These are phyloP conservation scores for Xiphophorus couchianus DNA, from an alignment of 2,113 vertebrate species.

Conservation along the genomic window DNA sequence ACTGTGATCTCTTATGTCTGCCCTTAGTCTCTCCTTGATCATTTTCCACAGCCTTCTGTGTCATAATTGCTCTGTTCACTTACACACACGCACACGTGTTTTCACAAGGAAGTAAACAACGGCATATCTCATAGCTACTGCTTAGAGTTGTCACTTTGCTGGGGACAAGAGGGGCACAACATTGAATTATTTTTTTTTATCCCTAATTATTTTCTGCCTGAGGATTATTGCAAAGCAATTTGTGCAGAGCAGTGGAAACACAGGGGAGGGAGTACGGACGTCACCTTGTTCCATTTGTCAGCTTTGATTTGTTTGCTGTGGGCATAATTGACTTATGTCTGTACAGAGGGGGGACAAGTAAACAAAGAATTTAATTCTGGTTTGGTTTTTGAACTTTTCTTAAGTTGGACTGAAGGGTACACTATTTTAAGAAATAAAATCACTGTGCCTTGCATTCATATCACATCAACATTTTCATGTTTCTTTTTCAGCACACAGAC, in stretches of 20 bases:
- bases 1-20: conserved; percentile 3
- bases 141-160: conserved; percentile 60
- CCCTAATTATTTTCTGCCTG: conserved; percentile 73
- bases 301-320: conserved; percentile 72
- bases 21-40: conserved; percentile 23
- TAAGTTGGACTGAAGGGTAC: background rate
- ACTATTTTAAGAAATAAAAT: background rate
- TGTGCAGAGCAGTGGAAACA: conserved; percentile 46
- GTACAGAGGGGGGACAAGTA: conserved; percentile 41
- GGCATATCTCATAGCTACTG: conserved; percentile 56
- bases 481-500: background rate
- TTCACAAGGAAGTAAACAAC: conserved; percentile 39
- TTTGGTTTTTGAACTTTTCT: conserved; percentile 10
- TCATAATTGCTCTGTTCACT: conserved; percentile 34
- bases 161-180: conserved; percentile 43
- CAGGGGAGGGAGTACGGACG: conserved; percentile 32
- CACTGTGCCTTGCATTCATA: background rate
- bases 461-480: background rate
- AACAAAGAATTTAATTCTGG: conserved; percentile 32
- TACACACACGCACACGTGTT: background rate
- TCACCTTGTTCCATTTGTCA: conserved; percentile 71
- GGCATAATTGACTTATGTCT: conserved; percentile 69
- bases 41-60: conserved; percentile 33
- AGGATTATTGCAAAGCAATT: conserved; percentile 70
- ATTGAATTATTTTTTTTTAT: conserved; percentile 67